These are phyloP conservation scores for Amyelois transitella DNA, from an alignment of 1,140 invertebrate genomes.

Conservation along the genomic window DNA sequence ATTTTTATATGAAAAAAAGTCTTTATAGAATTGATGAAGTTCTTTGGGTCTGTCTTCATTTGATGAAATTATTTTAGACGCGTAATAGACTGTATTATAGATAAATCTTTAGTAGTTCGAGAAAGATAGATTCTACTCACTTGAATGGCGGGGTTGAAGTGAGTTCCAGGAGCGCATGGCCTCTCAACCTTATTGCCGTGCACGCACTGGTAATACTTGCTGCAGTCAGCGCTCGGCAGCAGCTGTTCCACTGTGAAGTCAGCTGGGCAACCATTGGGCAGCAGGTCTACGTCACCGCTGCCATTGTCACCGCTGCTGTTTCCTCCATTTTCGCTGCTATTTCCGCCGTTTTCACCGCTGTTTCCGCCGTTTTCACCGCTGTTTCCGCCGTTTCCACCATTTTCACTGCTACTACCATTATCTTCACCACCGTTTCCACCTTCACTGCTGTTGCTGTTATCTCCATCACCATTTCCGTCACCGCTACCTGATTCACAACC, in stretches of 20 bases:
- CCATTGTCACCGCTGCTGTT: neutral
- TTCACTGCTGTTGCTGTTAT: neutral
- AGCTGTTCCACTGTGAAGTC: neutral
- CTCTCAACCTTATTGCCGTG: slow-evolving; percentile 14
- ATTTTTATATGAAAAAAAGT: no score
- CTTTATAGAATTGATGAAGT: no score
- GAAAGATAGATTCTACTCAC: slow-evolving; percentile 7
- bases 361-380: neutral
- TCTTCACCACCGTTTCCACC: slow-evolving; percentile 7
- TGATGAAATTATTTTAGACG: no score
- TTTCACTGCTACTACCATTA: slow-evolving; percentile 1
- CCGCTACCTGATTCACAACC: slow-evolving; percentile 6
- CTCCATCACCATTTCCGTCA: slow-evolving; percentile 5
- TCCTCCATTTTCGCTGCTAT: neutral
- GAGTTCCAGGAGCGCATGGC: slow-evolving; percentile 4
- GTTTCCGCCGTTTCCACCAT: no score
- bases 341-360: neutral
- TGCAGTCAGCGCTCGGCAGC: slow-evolving; percentile 11
- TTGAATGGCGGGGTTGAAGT: slow-evolving; percentile 19
- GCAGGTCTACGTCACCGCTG: neutral
- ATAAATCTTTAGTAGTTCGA: no score
- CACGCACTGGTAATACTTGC: slow-evolving; percentile 27
- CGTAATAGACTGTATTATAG: no score
- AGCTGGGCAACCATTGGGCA: slow-evolving; percentile 10
- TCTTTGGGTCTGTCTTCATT: no score